Base-by-base conservation (phyloP, 2,113 vertebrate species). In the Stercorarius parasiticus region DNA sequence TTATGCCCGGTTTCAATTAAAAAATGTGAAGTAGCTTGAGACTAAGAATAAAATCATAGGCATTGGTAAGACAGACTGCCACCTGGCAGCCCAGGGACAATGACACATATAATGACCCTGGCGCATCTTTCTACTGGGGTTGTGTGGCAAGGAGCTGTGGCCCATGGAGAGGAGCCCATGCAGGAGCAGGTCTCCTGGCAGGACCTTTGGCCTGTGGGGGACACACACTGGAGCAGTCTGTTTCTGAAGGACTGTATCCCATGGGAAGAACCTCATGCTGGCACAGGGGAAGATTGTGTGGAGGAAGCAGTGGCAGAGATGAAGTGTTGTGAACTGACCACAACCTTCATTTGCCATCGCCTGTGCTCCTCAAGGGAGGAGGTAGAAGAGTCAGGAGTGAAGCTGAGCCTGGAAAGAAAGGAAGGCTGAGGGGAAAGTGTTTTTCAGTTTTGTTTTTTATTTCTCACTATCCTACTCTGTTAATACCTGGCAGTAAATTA, bases 341-440 rank as follows among this genome's bases (percentile, higher is more conserved):
- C 14, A 64, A 27, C 20, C 5, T 6, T 38, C 2, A 1, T 38
- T 62, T 45, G 10, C 25, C 4, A 5, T 11, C 11, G 25, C 25
- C 42, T 55, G 61, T 1, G 4, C 10, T 81, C 34, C 61, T 79
- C 27, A 1, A 10, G 5, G 27, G 32, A 59, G 32, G 27, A 59
- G 13, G 30, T 4, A 16, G 49, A 77, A 62, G 12, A 40, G 3
- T 3, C 10, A 2, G 53, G 16, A 76, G 10, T 7, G 32, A 77
- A 49, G 14, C 1, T 49, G 27, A 74, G 55, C 29, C 29, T 61
- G 22, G 29, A 30, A 83, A 55, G 19, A 76, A 50, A 23, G 11
- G 18, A 42, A 7, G 21, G 3, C 2, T 20, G 16, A 5, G 25
- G 6, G 1, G 3, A 43, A 67, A 6, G 5, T 70, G 6, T 0